Conservation (phyloP, 2,113 vertebrate species). For the Zosterops lateralis region DNA sequence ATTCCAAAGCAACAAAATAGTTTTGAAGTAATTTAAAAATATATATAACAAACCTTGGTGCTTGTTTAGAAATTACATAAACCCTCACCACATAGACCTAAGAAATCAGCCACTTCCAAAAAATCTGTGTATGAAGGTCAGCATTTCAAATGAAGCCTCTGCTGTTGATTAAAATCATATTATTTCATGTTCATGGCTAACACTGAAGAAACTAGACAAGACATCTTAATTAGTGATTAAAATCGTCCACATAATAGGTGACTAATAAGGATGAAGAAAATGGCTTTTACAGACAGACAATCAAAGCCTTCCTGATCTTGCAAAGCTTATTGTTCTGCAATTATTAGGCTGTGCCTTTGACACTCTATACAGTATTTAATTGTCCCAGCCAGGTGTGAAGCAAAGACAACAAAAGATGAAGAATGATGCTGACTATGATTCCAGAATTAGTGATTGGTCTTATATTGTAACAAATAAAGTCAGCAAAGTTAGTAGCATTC, state of each 20-base stretch:
- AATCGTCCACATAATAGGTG: not conserved
- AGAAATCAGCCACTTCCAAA: not conserved
- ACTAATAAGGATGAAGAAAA: slow-evolving; percentile 1
- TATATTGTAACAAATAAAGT: not conserved
- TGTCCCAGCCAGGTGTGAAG: not conserved
- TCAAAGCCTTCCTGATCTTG: not conserved
- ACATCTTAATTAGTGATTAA: slow-evolving; percentile 1
- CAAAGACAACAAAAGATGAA: not conserved
- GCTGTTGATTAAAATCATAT: not conserved
- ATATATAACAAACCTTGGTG: not conserved
- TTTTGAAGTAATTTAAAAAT: not conserved
- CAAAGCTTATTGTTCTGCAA: not conserved
- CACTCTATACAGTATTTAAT: not conserved
- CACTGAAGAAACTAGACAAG: not conserved
- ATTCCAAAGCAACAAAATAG: not conserved
- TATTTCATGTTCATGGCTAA: not conserved
- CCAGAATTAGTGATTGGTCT: not conserved
- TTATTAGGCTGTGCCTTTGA: not conserved
- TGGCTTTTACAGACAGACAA: not conserved
- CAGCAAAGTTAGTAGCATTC: not conserved
- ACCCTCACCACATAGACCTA: not conserved
- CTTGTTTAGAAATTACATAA: not conserved
- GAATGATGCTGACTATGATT: not conserved
- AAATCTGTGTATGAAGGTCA: not conserved
- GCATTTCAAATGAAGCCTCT: not conserved